Base-by-base conservation (phyloP, 2,888 invertebrate species). In the Dicycla oo region DNA sequence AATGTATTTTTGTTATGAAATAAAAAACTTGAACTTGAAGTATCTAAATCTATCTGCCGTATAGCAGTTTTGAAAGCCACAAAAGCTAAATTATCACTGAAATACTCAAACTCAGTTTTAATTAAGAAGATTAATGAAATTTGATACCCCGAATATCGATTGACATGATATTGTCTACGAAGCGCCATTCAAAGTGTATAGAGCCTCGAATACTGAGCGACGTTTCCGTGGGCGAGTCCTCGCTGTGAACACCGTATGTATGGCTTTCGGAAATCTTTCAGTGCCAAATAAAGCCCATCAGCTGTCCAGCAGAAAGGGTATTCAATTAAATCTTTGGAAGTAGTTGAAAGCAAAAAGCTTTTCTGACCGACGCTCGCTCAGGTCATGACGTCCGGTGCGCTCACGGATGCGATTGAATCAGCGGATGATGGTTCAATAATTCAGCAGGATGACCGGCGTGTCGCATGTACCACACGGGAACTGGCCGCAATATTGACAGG, bases 361-460 rank as follows among this genome's bases (percentile, higher is more conserved):
- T 91, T 88, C 85, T 73, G 69, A 75, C 78, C 47, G 61, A 56
- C 75, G 6, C n/a, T 62, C 53, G 49, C 56, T 65, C 40, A 78
- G 81, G 74, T 83, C 78, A 81, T 86, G 84, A 86, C 82, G 87
- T 86, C 87, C 83, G 87, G 81, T 81, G 69, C 66, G 79, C 84
- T 82, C 78, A 83, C 79, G 74, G 78, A 72, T 67, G 73, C 88
- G 90, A 92, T 91, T 92, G 92, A 93, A 93, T 92, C 88, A 84
- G 81, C 84, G 80, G 85, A 82, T 86, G 80, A 78, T 80, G 85
- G 84, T 88, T 92, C 87, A 93, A 93, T 94, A 93, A 93, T 93
- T 93, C 89, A 94, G 86, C 73, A 86, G 89, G 88, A 86, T 87
- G 88, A 86, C 87, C 84, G 85, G 72, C 64, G 77, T 69, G 75